phyloP scores from a whole-genome alignment of 2,113 vertebrate genomes.

The Etheostoma cragini region DNA sequence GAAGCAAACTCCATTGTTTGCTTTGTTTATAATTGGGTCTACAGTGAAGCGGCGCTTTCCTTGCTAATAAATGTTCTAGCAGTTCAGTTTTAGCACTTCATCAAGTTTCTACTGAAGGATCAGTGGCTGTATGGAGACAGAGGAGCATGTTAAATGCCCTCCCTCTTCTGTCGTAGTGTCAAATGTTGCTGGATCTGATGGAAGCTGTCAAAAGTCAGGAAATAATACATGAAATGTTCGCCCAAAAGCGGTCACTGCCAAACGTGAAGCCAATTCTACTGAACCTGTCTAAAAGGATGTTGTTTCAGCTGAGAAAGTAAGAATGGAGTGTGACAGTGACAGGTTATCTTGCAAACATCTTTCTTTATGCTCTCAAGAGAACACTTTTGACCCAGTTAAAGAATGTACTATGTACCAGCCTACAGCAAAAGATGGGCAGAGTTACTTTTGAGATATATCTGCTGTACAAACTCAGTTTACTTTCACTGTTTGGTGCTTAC shows the following conservation, averaged over 20 bases:
- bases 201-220: slow-evolving; percentile 51
- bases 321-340: slow-evolving; percentile 63
- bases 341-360: slow-evolving; percentile 53
- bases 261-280: slow-evolving; percentile 29
- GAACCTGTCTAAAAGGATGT: slow-evolving; percentile 39
- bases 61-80: not conserved
- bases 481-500: not conserved
- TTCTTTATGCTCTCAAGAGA: slow-evolving; percentile 59
- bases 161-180: not conserved
- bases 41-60: not conserved
- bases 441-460: slow-evolving; percentile 16
- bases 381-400: slow-evolving; percentile 67
- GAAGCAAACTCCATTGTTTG: not conserved
- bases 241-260: slow-evolving; percentile 36
- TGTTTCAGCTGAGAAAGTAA: slow-evolving; percentile 43
- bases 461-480: slow-evolving; percentile 1
- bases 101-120: not conserved
- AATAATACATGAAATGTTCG: slow-evolving; percentile 58
- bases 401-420: slow-evolving; percentile 7
- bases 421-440: slow-evolving; percentile 10
- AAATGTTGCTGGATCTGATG: slow-evolving; percentile 26
- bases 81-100: not conserved
- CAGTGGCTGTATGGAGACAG: not conserved
- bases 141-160: slow-evolving; percentile 5
- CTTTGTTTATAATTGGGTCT: too few relatives aligned